Percentiles rank a stretch among this genome's conserved stretches.
These are phyloP conservation scores for Calyptommatus sinebrachiatus DNA, from an alignment of 2,113 vertebrate genomes.

Conservation along the genomic window DNA sequence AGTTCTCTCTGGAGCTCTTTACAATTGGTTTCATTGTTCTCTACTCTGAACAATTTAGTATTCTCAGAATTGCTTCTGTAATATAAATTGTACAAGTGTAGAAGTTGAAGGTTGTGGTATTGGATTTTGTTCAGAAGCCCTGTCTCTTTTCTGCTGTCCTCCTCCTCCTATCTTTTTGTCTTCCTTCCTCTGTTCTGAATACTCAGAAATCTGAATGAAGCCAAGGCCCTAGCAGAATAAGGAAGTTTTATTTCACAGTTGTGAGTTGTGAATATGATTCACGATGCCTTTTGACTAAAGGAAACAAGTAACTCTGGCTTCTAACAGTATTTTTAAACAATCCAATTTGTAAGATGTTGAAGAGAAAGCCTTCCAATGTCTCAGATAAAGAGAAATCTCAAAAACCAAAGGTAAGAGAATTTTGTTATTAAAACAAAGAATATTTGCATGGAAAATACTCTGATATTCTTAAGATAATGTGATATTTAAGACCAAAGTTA, in stretches of 20 bases:
- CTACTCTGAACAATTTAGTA: no score
- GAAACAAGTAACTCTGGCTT: conserved; percentile 5
- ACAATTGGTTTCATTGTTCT: no score
- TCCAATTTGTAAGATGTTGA: conserved; percentile 73
- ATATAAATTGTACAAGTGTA: neutral
- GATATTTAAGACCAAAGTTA: neutral
- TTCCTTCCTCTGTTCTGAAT: conserved; percentile 14
- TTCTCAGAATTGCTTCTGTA: neutral
- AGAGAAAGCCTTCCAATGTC: conserved; percentile 80
- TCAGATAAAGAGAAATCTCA: conserved; percentile 82
- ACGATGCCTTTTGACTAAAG: conserved; percentile 27
- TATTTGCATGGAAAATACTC: neutral
- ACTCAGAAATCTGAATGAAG: conserved; percentile 20
- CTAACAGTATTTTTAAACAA: conserved; percentile 18
- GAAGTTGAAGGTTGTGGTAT: neutral
- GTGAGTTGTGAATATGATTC: neutral
- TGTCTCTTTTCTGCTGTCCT: neutral
- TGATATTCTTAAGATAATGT: neutral
- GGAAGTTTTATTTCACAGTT: conserved; percentile 60
- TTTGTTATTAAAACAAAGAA: conserved; percentile 10
- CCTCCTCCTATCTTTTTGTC: conserved; percentile 18
- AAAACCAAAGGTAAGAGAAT: conserved; percentile 81
- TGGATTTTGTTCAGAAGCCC: neutral
- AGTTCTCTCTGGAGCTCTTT: no score
- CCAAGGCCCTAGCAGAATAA: conserved; percentile 71